Percentiles rank a stretch among this genome's conserved stretches.
phyloP scores from a whole-genome alignment of 2,888 invertebrate genomes.

The Psylliodes chrysocephalus region DNA sequence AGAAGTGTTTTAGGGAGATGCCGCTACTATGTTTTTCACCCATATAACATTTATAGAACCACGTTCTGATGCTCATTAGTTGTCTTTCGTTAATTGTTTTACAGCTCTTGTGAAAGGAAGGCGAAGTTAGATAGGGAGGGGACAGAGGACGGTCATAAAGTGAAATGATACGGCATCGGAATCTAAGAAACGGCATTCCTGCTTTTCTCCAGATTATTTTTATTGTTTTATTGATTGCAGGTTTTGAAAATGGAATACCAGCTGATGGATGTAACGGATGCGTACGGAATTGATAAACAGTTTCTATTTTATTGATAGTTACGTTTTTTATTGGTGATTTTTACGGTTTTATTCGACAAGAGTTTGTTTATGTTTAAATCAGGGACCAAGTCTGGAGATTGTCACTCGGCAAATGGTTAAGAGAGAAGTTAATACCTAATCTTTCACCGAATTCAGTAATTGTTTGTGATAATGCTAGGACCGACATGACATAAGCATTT shows the following conservation, averaged over 20 bases:
- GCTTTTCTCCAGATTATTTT: neutral
- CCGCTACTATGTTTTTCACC: constrained; percentile 33
- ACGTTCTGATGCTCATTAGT: constrained; percentile 38
- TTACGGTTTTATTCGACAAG: neutral
- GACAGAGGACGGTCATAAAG: constrained; percentile 13
- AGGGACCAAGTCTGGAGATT: too few species aligned
- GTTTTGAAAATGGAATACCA: neutral
- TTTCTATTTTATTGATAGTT: neutral
- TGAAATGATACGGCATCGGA: neutral
- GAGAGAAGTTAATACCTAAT: too few species aligned
- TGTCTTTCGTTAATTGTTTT: constrained; percentile 43
- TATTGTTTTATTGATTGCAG: constrained; percentile 2
- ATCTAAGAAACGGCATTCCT: neutral
- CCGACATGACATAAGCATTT: too few species aligned
- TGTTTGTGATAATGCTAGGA: too few species aligned
- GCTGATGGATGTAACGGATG: neutral
- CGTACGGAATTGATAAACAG: neutral
- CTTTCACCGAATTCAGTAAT: too few species aligned
- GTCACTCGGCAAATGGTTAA: too few species aligned
- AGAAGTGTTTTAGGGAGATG: constrained; percentile 31
- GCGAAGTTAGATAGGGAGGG: neutral
- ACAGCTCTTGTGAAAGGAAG: constrained; percentile 26
- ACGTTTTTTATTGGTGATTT: neutral
- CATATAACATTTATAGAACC: constrained; percentile 39
- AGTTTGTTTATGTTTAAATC: too few species aligned